Percentiles rank a stretch among this genome's conserved stretches.
These are phyloP conservation scores for Lanius collurio DNA, from an alignment of 2,113 vertebrate species.

Conservation along the genomic window DNA sequence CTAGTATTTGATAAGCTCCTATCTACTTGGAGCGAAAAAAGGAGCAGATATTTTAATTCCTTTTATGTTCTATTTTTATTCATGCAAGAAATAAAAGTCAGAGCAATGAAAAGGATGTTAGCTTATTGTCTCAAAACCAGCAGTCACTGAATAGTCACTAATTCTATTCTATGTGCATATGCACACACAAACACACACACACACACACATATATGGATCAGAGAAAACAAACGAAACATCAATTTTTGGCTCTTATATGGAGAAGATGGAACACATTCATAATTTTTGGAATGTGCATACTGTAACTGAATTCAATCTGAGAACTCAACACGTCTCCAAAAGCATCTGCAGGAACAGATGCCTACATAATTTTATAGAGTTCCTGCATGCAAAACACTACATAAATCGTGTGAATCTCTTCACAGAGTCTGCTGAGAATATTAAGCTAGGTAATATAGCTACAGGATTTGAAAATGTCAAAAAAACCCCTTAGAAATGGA, in stretches of 20 bases:
- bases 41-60: background rate
- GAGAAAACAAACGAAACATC: background rate
- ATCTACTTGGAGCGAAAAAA: background rate
- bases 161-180: background rate
- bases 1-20: background rate
- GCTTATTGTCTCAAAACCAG: background rate
- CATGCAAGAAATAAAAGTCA: background rate
- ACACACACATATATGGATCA: background rate
- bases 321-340: background rate
- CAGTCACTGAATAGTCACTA: background rate
- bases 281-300: background rate
- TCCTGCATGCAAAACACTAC: background rate
- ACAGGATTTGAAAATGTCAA: background rate
- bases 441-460: background rate
- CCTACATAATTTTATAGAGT: constrained; percentile 7
- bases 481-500: background rate
- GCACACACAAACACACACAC: background rate
- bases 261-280: background rate
- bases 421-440: background rate
- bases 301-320: background rate
- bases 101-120: background rate
- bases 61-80: background rate
- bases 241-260: background rate
- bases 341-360: constrained; percentile 12
- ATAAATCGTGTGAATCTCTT: background rate